These are phyloP conservation scores for Sarcoramphus papa DNA, from an alignment of 2,797 vertebrate species.

Conservation along the genomic window DNA sequence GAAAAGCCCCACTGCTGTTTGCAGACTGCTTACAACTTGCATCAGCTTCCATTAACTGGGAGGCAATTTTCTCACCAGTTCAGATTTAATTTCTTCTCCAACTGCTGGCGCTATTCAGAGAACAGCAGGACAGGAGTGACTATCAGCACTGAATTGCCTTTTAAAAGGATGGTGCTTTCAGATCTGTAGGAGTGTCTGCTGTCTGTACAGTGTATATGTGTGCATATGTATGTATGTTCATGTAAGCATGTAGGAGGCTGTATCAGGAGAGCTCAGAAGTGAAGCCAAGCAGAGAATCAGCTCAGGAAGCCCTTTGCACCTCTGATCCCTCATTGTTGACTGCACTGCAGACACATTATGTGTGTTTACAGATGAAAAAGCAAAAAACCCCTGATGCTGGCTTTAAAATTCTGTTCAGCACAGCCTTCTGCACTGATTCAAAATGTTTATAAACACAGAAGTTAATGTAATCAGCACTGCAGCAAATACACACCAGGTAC, in stretches of 20 bases:
- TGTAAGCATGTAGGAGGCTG: background rate
- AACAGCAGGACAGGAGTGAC: background rate
- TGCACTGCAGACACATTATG: background rate
- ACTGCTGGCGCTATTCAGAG: background rate
- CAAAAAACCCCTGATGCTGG: background rate
- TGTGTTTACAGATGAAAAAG: slow-evolving; percentile 49
- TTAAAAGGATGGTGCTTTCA: background rate
- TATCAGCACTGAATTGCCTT: background rate
- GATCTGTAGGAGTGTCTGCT: background rate
- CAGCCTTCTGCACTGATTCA: slow-evolving; percentile 45
- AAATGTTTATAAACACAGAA: slow-evolving; percentile 76
- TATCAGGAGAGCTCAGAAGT: background rate
- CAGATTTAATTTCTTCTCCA: background rate
- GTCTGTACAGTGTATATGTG: fast-evolving
- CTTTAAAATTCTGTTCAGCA: slow-evolving; percentile 55
- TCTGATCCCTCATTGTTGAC: background rate
- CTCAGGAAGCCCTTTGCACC: slow-evolving; percentile 36
- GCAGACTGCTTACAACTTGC: background rate
- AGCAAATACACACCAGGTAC: slow-evolving; percentile 74
- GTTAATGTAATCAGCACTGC: slow-evolving; percentile 73
- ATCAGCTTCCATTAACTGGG: background rate
- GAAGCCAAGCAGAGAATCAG: slow-evolving; percentile 11
- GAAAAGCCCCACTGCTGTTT: background rate
- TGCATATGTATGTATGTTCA: fast-evolving
- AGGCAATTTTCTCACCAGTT: slow-evolving; percentile 2